These are phyloP conservation scores for Andricus curvator DNA, from an alignment of 2,888 invertebrate species.

Conservation along the genomic window DNA sequence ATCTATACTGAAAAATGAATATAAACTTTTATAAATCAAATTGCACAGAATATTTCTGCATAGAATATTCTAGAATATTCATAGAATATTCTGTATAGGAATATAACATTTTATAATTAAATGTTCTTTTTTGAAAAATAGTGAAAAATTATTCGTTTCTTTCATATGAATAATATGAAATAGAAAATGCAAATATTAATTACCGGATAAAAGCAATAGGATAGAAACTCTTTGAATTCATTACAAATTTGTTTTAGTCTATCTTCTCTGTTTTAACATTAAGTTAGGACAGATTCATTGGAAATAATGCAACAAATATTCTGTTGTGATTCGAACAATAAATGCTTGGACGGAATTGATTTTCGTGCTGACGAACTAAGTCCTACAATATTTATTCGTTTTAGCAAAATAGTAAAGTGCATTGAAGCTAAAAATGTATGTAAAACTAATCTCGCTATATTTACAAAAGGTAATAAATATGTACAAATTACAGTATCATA, in stretches of 20 bases:
- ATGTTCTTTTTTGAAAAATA: neutral
- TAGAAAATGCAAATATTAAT: neutral
- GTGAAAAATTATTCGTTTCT: neutral
- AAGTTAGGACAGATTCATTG: no score
- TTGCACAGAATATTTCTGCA: constrained; percentile 23
- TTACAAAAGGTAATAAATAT: neutral
- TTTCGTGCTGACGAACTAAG: neutral
- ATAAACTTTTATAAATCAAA: neutral
- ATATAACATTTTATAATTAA: neutral
- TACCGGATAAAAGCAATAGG: neutral
- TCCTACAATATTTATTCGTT: neutral
- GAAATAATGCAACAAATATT: no score
- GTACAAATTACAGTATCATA: neutral
- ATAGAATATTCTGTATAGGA: no score
- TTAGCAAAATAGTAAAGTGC: neutral
- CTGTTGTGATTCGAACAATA: no score
- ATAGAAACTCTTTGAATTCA: neutral
- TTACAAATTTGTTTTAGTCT: no score
- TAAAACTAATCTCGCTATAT: neutral
- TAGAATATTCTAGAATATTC: no score
- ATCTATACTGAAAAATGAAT: no score
- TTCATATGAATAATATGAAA: neutral
- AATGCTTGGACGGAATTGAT: neutral
- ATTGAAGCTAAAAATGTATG: constrained; percentile 2
- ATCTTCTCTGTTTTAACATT: no score